Evolutionary conservation across 2,888 invertebrate genomes (phyloP), one percentile per base, ranked within the genome.

Genomic region (Eupithecia exiguata): DNA sequence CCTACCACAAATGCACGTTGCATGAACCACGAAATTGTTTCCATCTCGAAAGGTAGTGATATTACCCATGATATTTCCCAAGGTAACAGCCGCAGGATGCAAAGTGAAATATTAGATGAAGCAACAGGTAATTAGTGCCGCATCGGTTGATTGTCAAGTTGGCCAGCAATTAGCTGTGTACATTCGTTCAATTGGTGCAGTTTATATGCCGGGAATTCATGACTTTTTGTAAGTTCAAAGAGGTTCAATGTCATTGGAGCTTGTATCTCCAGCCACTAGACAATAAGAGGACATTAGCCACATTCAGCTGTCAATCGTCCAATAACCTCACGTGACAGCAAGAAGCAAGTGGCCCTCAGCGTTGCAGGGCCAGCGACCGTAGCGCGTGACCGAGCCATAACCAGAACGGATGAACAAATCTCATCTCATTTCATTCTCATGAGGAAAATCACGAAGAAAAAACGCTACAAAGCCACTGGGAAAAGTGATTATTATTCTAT

Each of bases 61-160:
- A 58, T 46, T 16, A 16, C 6, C 46, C 9, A 49, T 14, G 30
- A 43, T 58, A 9, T 38, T 38, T 69, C 61, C 40, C 46, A 70
- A 68, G 62, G n/a, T 67, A 72, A 72, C 65, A 66, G 38, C 40
- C 36, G 70, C 81, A 84, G 84, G 85, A 86, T 83, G 80, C 75
- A 77, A 82, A 82, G 72, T 81, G 83, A 84, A 82, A 82, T 78
- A 78, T 68, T 67, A 77, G 79, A 81, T 84, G 81, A 70, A 73
- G 84, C 80, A 85, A 84, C 77, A 70, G 71, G 46, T 73, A n/a
- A 82, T 84, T 81, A 82, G 82, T 80, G 74, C 78, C 78, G 86
- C 85, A 82, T 79, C 81, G 80, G 71, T 74, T 73, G 75, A 71
- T 73, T 69, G 80, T 82, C 82, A 83, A 82, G 72, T 67, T 76